A percentile compares a stretch with the other conserved stretches of the same genome.
Conservation (phyloP, 30 jellyfish, hydroid and myxozoan genomes). For the Pseudorhiza aurosa region DNA sequence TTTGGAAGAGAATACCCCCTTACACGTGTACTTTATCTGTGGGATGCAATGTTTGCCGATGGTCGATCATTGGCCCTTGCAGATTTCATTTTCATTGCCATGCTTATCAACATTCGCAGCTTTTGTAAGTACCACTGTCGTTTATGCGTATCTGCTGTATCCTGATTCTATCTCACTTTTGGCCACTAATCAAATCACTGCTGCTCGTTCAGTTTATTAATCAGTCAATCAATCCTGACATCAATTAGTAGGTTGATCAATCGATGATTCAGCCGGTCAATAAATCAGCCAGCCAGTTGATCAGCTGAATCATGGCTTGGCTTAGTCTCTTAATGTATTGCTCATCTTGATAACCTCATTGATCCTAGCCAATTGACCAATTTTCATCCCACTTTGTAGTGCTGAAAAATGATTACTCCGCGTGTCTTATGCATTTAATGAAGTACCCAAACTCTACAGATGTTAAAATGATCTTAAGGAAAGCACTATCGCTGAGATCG, state of each 20-base stretch:
- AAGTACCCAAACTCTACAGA: conserved; percentile 87
- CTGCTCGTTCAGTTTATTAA: too few species aligned
- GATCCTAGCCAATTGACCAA: too few species aligned
- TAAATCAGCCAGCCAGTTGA: too few species aligned
- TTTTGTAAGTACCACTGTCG: conserved; percentile 68
- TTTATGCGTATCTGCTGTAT: too few species aligned
- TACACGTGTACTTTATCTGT: conserved; percentile 46
- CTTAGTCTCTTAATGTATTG: too few species aligned
- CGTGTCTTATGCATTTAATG: conserved; percentile 85
- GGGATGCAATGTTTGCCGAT: conserved; percentile 98
- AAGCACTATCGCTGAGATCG: conserved; percentile 68
- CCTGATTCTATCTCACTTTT: too few species aligned
- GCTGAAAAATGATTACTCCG: conserved; percentile 74
- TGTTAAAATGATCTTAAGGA: conserved; percentile 55
- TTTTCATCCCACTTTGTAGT: conserved; percentile 40
- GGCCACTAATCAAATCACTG: too few species aligned
- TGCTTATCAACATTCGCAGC: conserved; percentile 81
- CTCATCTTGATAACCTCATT: too few species aligned
- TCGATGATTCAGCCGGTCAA: too few species aligned
- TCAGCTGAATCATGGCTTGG: too few species aligned
- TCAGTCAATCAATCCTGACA: too few species aligned
- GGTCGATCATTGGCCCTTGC: conserved; percentile 83
- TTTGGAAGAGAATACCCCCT: conserved; percentile 91
- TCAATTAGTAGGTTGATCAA: too few species aligned
- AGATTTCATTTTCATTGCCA: conserved; percentile 85